phyloP scores from a whole-genome alignment of 2,113 vertebrate genomes.

The Coregonus clupeaformis region DNA sequence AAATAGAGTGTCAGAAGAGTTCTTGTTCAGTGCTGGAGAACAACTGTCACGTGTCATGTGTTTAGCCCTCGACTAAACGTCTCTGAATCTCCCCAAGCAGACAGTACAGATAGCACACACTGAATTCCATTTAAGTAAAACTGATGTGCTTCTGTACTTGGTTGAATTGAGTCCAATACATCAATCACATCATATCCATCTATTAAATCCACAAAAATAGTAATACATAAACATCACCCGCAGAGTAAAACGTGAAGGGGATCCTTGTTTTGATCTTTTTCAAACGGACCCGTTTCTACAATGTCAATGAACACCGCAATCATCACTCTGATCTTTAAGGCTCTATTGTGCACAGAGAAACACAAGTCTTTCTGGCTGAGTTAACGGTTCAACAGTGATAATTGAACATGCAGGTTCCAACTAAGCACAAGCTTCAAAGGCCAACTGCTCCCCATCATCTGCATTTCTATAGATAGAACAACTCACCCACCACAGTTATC shows the following conservation, averaged over 20 bases:
- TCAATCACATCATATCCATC: background rate
- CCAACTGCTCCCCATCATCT: conserved; percentile 32
- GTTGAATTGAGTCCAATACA: background rate
- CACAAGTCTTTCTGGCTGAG: conserved; percentile 11
- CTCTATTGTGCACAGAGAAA: background rate
- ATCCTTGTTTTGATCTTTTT: background rate
- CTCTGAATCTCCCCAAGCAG: background rate
- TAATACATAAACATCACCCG: background rate
- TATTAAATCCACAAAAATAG: background rate
- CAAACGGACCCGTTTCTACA: background rate
- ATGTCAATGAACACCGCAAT: background rate
- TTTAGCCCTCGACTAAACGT: background rate
- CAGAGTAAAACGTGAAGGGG: background rate
- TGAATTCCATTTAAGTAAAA: conserved; percentile 7
- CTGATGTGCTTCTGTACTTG: background rate
- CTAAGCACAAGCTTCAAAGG: conserved; percentile 15
- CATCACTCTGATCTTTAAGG: background rate
- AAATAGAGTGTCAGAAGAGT: conserved; percentile 3
- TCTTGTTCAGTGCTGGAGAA: background rate
- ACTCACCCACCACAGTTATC: conserved; percentile 19
- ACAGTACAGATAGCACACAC: conserved; percentile 17
- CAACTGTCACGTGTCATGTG: background rate
- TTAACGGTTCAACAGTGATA: conserved; percentile 30
- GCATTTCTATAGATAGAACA: conserved; percentile 27
- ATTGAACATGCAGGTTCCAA: conserved; percentile 19